These are phyloP conservation scores for Apus apus DNA, from an alignment of 2,113 vertebrate genomes.

Conservation along the genomic window DNA sequence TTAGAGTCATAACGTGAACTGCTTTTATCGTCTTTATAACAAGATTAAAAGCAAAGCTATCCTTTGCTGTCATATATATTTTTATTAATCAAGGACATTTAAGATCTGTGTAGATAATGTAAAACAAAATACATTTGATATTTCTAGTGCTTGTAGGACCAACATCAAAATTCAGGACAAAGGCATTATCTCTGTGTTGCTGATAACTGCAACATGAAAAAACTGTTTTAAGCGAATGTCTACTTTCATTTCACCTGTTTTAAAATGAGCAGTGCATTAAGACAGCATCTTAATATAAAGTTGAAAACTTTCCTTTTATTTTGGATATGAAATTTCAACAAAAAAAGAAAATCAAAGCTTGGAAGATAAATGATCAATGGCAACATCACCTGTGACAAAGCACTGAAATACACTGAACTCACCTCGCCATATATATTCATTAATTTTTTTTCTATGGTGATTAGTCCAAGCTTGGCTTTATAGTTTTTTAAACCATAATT, in stretches of 20 bases:
- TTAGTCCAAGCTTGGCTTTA: background rate
- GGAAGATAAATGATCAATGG: background rate
- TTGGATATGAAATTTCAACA: background rate
- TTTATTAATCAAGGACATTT: constrained; percentile 74
- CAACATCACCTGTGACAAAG: background rate
- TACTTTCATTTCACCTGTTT: background rate
- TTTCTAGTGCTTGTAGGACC: constrained; percentile 14
- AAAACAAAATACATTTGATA: constrained; percentile 62
- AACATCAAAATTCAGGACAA: constrained; percentile 36
- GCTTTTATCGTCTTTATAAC: constrained; percentile 69
- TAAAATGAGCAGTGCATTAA: background rate
- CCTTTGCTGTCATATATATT: constrained; percentile 61
- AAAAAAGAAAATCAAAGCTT: background rate
- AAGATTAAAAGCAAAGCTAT: constrained; percentile 68
- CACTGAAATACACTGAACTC: background rate
- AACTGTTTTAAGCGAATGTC: background rate
- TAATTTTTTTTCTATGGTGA: background rate
- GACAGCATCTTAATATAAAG: background rate
- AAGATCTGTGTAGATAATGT: constrained; percentile 58
- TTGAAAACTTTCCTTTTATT: background rate
- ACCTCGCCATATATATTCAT: background rate
- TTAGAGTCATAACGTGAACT: constrained; percentile 61
- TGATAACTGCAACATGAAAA: constrained; percentile 5
- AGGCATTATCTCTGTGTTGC: background rate
- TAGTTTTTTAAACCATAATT: too few species aligned